phyloP scores from a whole-genome alignment of 2,113 vertebrate genomes.

The Buteo buteo region DNA sequence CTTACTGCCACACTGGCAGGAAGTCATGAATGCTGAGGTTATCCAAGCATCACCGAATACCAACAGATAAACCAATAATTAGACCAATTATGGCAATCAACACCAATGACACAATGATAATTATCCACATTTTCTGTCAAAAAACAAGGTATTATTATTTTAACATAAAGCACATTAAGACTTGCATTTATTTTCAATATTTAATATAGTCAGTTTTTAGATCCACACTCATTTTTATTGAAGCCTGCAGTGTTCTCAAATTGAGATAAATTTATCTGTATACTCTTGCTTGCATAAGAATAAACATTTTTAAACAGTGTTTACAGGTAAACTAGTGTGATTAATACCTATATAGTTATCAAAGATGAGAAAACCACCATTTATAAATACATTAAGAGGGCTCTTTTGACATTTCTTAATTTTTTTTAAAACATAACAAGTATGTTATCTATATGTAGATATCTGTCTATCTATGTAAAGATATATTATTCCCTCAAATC shows the following conservation, averaged over 20 bases:
- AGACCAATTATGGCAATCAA: conserved; percentile 83
- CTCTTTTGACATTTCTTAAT: neutral
- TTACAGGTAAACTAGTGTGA: neutral
- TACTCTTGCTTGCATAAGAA: neutral
- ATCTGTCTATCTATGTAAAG: neutral
- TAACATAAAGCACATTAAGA: neutral
- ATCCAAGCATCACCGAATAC: conserved; percentile 73
- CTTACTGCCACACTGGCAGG: conserved; percentile 70
- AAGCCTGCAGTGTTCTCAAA: neutral
- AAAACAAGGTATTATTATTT: conserved; percentile 29
- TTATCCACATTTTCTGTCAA: conserved; percentile 90
- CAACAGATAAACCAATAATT: conserved; percentile 87
- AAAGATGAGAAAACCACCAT: neutral
- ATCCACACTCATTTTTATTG: neutral
- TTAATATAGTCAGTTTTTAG: neutral
- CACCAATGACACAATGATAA: conserved; percentile 79
- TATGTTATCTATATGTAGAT: accelerated
- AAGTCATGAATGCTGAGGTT: conserved; percentile 32
- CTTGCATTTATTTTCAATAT: neutral
- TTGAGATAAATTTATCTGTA: neutral
- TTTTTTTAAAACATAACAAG: neutral
- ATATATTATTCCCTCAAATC: neutral
- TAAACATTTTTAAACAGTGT: neutral
- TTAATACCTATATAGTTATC: neutral
- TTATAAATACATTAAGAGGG: neutral